A percentile compares a stretch with the other conserved stretches of the same genome.
Evolutionary conservation across 2,888 invertebrate genomes (phyloP).

Genomic region (Thyatira batis): DNA sequence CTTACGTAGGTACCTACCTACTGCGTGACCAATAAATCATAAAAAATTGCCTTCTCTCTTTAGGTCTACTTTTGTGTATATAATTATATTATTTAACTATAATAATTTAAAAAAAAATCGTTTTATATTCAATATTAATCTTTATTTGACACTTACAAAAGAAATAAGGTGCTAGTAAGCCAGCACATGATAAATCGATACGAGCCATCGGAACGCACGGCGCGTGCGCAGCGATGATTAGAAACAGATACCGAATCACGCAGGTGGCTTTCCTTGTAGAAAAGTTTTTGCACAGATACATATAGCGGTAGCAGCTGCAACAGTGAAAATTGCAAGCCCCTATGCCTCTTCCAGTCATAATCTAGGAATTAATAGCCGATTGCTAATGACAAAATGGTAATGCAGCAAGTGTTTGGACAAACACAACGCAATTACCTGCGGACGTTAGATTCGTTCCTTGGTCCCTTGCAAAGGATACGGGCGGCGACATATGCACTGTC

Average conservation of each 20-base stretch:
- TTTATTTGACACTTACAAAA: not conserved
- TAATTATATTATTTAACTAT: too few relatives aligned
- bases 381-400: conserved; percentile 79
- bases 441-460: conserved; percentile 58
- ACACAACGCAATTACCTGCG: conserved; percentile 58
- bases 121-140: not conserved
- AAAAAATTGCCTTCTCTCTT: too few relatives aligned
- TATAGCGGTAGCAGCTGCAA: conserved; percentile 56
- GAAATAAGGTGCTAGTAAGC: not conserved
- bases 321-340: conserved; percentile 78
- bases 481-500: conserved; percentile 55
- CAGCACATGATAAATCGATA: conserved; percentile 7
- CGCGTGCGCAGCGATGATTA: conserved; percentile 29
- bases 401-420: conserved; percentile 67
- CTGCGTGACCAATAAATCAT: too few relatives aligned
- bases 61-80: not conserved
- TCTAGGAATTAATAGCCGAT: conserved; percentile 77
- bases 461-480: conserved; percentile 62
- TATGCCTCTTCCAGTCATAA: conserved; percentile 71
- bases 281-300: conserved; percentile 78
- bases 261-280: conserved; percentile 74
- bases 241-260: conserved; percentile 43
- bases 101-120: not conserved
- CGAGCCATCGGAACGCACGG: not conserved
- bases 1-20: too few relatives aligned